Percentiles rank a stretch among this genome's conserved stretches.
Conservation (phyloP, 2,797 vertebrate genomes). For the Peromyscus attwateri region DNA sequence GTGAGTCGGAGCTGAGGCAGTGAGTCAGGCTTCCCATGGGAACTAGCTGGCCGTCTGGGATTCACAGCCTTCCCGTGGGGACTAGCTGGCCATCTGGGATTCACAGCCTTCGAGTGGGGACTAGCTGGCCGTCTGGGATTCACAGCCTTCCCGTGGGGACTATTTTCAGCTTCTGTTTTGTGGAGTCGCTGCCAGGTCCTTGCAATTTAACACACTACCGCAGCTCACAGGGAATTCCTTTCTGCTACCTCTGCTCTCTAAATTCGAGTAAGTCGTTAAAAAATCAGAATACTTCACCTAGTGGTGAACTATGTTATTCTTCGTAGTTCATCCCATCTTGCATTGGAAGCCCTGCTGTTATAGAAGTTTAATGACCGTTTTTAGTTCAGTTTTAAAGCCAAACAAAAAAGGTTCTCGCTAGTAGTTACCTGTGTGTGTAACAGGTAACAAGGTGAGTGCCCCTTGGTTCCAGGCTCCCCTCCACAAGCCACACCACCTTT, state of each 20-base stretch:
- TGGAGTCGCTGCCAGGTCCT: no score
- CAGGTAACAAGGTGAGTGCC: neutral
- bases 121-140: neutral
- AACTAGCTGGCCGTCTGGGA: neutral
- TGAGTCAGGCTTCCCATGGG: neutral
- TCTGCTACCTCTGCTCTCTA: neutral
- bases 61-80: neutral
- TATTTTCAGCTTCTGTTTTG: neutral
- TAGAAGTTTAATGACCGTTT: neutral
- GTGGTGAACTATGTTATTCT: neutral
- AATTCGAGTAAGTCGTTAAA: neutral
- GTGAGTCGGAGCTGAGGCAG: neutral
- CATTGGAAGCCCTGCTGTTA: neutral
- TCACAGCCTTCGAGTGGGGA: neutral
- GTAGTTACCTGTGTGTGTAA: neutral
- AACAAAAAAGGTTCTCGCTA: neutral
- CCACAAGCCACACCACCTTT: neutral
- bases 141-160: neutral
- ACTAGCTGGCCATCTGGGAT: neutral
- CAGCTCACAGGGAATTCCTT: neutral
- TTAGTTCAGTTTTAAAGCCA: constrained; percentile 37
- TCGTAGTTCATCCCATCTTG: neutral
- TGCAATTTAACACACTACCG: no score
- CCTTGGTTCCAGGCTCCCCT: neutral
- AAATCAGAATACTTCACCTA: neutral